phyloP scores from a whole-genome alignment of 2,888 invertebrate species.

The Brachyopa scutellaris region DNA sequence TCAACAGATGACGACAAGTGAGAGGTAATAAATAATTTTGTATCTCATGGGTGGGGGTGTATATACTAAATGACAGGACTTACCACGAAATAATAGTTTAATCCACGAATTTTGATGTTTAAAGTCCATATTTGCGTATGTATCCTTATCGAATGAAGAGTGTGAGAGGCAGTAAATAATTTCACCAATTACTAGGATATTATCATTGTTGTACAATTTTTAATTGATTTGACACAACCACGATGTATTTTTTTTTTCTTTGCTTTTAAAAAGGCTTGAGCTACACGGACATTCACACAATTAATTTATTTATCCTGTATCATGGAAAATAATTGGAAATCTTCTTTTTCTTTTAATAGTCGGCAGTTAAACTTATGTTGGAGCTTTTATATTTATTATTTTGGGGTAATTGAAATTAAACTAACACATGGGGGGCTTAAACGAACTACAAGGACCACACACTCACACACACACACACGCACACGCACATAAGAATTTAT shows the following conservation, averaged over 20 bases:
- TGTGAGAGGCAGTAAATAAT: conserved; percentile 31
- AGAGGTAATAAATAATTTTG: too few species aligned
- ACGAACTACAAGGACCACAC: conserved; percentile 38
- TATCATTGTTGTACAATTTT: conserved; percentile 56
- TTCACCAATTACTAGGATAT: conserved; percentile 62
- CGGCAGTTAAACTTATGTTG: background rate
- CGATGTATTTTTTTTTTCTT: conserved; percentile 12
- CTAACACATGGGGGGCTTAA: conserved; percentile 34
- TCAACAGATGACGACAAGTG: conserved; percentile 33
- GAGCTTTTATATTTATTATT: conserved; percentile 15
- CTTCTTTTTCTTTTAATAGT: background rate
- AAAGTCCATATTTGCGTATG: conserved; percentile 66
- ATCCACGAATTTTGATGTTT: conserved; percentile 68
- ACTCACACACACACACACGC: background rate
- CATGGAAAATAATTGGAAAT: background rate
- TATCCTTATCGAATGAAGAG: conserved; percentile 59
- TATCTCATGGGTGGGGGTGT: background rate
- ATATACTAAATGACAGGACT: conserved; percentile 2
- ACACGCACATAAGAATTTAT: conserved; percentile 4
- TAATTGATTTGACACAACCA: conserved; percentile 59
- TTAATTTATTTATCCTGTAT: conserved; percentile 41
- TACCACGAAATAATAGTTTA: conserved; percentile 63
- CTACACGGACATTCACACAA: conserved; percentile 22
- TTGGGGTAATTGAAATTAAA: conserved; percentile 41
- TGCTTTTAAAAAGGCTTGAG: conserved; percentile 17